Percentiles rank a stretch among this genome's conserved stretches.
These are phyloP conservation scores for Percopsis omiscomaycus DNA, from an alignment of 2,797 vertebrate genomes.

Conservation along the genomic window DNA sequence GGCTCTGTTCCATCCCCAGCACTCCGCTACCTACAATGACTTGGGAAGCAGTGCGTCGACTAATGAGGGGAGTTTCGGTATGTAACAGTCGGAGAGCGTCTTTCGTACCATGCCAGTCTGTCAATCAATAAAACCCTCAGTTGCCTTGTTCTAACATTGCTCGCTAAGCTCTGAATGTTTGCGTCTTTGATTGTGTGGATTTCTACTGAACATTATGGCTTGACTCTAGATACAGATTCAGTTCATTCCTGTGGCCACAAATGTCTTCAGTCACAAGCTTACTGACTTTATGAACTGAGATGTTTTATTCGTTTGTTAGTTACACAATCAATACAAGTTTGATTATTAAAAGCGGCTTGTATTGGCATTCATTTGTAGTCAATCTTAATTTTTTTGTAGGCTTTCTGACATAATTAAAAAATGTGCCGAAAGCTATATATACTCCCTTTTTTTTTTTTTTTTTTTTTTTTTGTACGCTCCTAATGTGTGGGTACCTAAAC, in stretches of 20 bases:
- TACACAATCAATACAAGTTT: conserved; percentile 36
- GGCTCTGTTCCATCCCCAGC: conserved; percentile 74
- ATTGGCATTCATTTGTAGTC: conserved; percentile 14
- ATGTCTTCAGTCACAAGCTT: conserved; percentile 24
- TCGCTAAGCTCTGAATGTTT: conserved; percentile 70
- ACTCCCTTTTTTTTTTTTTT: conserved; percentile 37
- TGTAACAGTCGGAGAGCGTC: conserved; percentile 50
- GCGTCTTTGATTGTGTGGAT: conserved; percentile 70
- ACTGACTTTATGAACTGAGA: background rate
- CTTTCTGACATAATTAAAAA: conserved; percentile 18
- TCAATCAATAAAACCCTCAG: conserved; percentile 66
- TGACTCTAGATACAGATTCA: conserved; percentile 44
- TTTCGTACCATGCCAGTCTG: conserved; percentile 61
- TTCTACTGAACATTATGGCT: conserved; percentile 68
- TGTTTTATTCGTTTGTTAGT: background rate
- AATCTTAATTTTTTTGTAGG: conserved; percentile 4
- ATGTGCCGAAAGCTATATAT: conserved; percentile 16
- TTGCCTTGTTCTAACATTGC: conserved; percentile 72
- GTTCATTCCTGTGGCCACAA: conserved; percentile 73
- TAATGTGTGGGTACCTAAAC: conserved; percentile 52
- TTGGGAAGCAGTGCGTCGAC: conserved; percentile 60
- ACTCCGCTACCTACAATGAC: conserved; percentile 67
- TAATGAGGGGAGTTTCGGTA: conserved; percentile 64
- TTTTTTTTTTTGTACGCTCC: conserved; percentile 30
- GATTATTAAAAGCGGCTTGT: conserved; percentile 31